Evolutionary conservation across 2,888 invertebrate species (phyloP).

Genomic region (Watsonalla binaria): DNA sequence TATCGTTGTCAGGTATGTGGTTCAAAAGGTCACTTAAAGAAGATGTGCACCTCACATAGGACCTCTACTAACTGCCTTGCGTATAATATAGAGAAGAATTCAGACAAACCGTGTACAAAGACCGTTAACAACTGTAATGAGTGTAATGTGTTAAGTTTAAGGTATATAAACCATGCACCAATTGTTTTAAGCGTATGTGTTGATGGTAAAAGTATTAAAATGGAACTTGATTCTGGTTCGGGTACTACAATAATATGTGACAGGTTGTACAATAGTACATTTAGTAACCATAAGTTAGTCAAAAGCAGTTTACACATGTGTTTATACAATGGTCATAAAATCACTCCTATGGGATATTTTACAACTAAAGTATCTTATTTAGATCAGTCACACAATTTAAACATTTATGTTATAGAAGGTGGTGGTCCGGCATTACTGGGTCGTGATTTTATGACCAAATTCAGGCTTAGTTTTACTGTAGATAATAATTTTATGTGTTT

Average conservation of each 20-base stretch:
- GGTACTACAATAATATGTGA: no score
- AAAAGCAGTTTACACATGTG: background rate
- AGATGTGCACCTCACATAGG: background rate
- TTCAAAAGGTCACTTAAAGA: background rate
- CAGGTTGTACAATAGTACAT: no score
- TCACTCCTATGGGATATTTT: background rate
- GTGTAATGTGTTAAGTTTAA: background rate
- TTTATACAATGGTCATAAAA: background rate
- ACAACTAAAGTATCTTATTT: background rate
- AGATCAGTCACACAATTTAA: background rate
- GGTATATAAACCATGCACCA: no score
- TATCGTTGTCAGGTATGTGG: background rate
- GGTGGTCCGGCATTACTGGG: conserved; percentile 4
- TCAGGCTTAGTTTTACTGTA: background rate
- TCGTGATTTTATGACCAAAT: conserved; percentile 4
- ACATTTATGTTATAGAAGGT: background rate
- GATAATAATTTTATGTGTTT: background rate
- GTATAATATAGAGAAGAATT: background rate
- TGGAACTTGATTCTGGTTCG: no score
- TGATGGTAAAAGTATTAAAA: no score
- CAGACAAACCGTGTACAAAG: background rate
- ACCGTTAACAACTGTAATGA: background rate
- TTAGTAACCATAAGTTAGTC: background rate
- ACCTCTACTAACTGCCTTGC: background rate
- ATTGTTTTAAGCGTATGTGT: no score